Base-by-base conservation (phyloP, 2,888 invertebrate genomes). In the Anoncus sp. region DNA sequence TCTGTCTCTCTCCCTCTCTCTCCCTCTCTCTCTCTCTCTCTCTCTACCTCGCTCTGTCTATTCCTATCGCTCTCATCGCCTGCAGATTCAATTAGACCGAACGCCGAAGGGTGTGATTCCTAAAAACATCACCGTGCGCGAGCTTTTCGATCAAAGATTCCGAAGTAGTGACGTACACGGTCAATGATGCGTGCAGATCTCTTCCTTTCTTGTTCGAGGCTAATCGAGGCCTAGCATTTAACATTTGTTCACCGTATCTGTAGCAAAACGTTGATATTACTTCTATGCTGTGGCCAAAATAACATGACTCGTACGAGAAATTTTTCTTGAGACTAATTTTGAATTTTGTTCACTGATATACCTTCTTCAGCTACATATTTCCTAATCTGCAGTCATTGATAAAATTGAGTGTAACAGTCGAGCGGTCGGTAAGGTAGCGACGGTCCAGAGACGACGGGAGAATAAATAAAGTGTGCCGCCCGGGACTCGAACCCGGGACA, bases 91-190 rank as follows among this genome's bases (percentile, higher is more conserved):
- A 79, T 79, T 79, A 79, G 79, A 57, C 47, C 67, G 53, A 79
- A 63, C 72, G 79, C 79, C 75, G 72, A 75, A 75, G 79, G 79
- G 79, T 79, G 79, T 72, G 67, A 79, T 79, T 79, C 62, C 75
- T 79, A 72, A 75, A 79, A 79, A 66, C 67, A 63, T 72, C 60
- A 49, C 59, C 5, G 49, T 18, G 24, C 27, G 53, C 67, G 20
- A 72, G 45, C 67, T 57, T 67, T 72, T 67, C 72, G 63, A 79
- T 79, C 79, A 69, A 69, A 72, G 75, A 75, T 66, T 53, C 63
- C 38, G 24, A 43, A 63, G 43, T 65, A 65, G 59, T 59, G 49
- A 59, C 20, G 65, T 49, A 57, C 31, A 53, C 69, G 18, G 47
- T 63, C 55, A 57, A 65, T 35, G 65, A 65, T 47, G 57, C 45